Evolutionary conservation across 2,888 invertebrate genomes (phyloP).

Genomic region (Lasioglossum villosulum): DNA sequence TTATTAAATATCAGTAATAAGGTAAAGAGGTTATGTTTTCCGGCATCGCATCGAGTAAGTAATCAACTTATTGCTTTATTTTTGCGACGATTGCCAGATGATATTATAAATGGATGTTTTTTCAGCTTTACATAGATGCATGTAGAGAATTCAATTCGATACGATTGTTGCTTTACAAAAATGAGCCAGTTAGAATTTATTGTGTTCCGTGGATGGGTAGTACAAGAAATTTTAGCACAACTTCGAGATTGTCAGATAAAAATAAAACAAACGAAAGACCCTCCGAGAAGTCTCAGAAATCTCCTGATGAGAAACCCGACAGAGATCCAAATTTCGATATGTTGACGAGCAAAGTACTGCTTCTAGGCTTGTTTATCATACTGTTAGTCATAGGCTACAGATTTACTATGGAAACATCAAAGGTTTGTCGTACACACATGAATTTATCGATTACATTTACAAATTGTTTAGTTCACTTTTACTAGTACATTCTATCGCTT

Average conservation of each 20-base stretch:
- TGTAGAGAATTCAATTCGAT: constrained; percentile 87
- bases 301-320: constrained; percentile 63
- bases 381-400: background rate
- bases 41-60: constrained; percentile 70
- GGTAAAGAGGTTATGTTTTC: constrained; percentile 59
- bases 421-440: constrained; percentile 42
- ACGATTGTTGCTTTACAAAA: constrained; percentile 75
- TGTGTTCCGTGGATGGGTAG: constrained; percentile 21
- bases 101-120: constrained; percentile 33
- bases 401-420: background rate
- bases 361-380: background rate
- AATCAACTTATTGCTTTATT: background rate
- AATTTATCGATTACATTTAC: background rate
- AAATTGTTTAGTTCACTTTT: background rate
- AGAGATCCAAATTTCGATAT: constrained; percentile 71
- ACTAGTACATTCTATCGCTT: background rate
- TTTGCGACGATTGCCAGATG: background rate
- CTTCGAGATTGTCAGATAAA: constrained; percentile 50
- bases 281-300: constrained; percentile 26
- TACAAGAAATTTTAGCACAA: constrained; percentile 69
- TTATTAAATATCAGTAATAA: constrained; percentile 27
- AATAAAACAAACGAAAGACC: constrained; percentile 28
- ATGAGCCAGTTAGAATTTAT: constrained; percentile 46
- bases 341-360: constrained; percentile 50
- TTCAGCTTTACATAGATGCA: constrained; percentile 78